These are phyloP conservation scores for Macaria liturata DNA, from an alignment of 2,888 invertebrate species.

Conservation along the genomic window DNA sequence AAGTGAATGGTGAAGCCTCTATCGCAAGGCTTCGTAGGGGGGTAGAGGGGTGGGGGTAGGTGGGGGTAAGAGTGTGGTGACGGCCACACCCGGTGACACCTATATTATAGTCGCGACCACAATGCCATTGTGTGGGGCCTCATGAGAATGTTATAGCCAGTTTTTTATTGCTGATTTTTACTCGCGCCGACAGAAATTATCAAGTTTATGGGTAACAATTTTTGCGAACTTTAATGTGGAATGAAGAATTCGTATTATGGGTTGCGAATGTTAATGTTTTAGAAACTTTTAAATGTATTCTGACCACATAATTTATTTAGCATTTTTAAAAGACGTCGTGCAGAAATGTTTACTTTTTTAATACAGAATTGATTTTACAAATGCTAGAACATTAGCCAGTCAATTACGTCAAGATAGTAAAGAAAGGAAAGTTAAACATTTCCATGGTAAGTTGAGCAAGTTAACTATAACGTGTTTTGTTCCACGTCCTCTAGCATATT, in stretches of 20 bases:
- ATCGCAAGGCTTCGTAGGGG: conserved; percentile 22
- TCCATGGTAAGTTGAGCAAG: conserved; percentile 7
- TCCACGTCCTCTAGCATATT: conserved; percentile 6
- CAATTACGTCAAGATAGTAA: background rate
- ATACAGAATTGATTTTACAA: too few species aligned
- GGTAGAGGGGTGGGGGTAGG: conserved; percentile 16
- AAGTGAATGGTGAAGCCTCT: conserved; percentile 27
- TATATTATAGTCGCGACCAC: conserved; percentile 35
- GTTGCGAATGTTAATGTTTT: too few species aligned
- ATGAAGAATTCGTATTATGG: too few species aligned
- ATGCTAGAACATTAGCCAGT: background rate
- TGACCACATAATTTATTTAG: too few species aligned
- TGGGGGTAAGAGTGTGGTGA: conserved; percentile 40
- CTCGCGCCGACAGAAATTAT: too few species aligned
- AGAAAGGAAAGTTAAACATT: conserved; percentile 3
- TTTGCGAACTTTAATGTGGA: too few species aligned
- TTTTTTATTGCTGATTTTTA: conserved; percentile 4
- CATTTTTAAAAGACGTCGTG: too few species aligned
- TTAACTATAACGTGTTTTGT: conserved; percentile 5
- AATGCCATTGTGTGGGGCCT: conserved; percentile 24
- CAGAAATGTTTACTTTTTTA: too few species aligned
- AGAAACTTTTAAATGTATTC: too few species aligned
- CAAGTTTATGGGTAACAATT: too few species aligned
- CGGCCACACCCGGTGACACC: conserved; percentile 57
- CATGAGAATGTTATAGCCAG: conserved; percentile 25